Percentiles rank a stretch among this genome's conserved stretches.
These are phyloP conservation scores for Scatophagus argus DNA, from an alignment of 2,113 vertebrate genomes.

Conservation along the genomic window DNA sequence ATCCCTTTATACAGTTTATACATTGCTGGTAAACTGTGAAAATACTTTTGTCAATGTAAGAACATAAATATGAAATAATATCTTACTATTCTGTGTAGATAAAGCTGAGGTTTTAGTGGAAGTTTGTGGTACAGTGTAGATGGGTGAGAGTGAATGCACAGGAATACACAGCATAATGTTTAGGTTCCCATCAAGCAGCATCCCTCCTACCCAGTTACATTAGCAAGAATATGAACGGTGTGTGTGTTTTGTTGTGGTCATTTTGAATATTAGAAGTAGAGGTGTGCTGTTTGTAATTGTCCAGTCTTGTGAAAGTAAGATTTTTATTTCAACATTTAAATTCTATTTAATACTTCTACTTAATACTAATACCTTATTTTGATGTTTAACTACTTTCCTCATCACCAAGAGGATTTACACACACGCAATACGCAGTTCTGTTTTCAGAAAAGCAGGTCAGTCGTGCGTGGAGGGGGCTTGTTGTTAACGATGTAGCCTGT, in stretches of 20 bases:
- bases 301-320: no score
- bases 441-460: no score
- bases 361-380: no score
- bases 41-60: neutral
- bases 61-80: neutral
- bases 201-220: neutral
- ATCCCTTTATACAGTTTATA: neutral
- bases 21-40: neutral
- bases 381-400: no score
- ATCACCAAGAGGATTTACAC: no score
- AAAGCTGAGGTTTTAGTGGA: constrained; percentile 22
- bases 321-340: no score
- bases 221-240: neutral
- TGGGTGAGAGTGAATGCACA: neutral
- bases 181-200: neutral
- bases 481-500: no score
- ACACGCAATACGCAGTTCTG: no score
- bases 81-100: constrained; percentile 5
- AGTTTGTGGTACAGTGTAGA: neutral
- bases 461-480: no score
- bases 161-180: neutral
- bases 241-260: neutral
- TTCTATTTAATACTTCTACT: no score
- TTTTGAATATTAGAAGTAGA: neutral
- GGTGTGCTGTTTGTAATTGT: no score